Conservation (phyloP, 1,140 invertebrate genomes). For the Panonychus citri region DNA sequence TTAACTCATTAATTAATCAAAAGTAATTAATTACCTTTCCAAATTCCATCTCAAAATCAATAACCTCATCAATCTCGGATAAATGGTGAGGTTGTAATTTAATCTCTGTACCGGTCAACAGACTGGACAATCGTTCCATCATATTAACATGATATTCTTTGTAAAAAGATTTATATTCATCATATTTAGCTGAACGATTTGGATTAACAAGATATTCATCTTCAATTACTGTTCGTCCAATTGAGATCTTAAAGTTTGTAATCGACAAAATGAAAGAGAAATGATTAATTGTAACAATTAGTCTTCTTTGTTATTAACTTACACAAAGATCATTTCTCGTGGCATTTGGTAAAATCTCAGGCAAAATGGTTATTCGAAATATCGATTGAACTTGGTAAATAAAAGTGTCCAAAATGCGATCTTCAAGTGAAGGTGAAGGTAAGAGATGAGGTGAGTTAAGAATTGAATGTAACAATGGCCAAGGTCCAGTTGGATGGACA, state of each 20-base stretch:
- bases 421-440: slow-evolving; percentile 17
- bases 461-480: slow-evolving; percentile 24
- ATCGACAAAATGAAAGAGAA: slow-evolving; percentile 14
- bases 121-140: background rate
- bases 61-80: background rate
- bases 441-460: slow-evolving; percentile 4
- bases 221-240: slow-evolving; percentile 22
- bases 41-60: slow-evolving; percentile 4
- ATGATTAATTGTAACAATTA: background rate
- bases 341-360: slow-evolving; percentile 7
- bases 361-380: slow-evolving; percentile 27
- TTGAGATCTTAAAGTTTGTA: slow-evolving; percentile 20
- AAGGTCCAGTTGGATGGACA: slow-evolving; percentile 21
- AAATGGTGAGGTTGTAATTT: background rate
- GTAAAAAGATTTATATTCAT: slow-evolving; percentile 10
- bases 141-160: background rate
- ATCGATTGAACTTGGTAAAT: slow-evolving; percentile 29
- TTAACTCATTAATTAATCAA: no score
- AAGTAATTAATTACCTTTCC: slow-evolving; percentile 4
- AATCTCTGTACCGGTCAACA: background rate
- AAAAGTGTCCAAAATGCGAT: slow-evolving; percentile 26
- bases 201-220: slow-evolving; percentile 22
- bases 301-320: no score
- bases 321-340: background rate
- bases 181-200: slow-evolving; percentile 1